Base-by-base conservation (phyloP, 2,113 vertebrate genomes). In the Campylomormyrus numenius region DNA sequence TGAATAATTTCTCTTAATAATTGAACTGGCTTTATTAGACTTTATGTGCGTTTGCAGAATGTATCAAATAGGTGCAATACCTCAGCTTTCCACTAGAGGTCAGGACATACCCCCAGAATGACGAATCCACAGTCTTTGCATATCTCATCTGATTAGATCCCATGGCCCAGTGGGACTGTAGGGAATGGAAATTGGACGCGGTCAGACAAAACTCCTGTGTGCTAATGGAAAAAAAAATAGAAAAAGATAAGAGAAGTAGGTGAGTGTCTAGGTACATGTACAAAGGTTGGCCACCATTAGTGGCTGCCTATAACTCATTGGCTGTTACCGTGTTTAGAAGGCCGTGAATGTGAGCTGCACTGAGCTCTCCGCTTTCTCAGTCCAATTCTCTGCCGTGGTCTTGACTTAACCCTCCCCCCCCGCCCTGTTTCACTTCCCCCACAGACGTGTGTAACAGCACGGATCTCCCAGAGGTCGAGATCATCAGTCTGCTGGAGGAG, bases 401-500 rank as follows among this genome's bases (percentile, higher is more conserved):
- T 42, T 80, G 31, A 6, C 15, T 42, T 42, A 80, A 31, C n/a
- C 0, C n/a, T n/a, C n/a, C n/a, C 21, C 27, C 27, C 48, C 24
- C 3, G 0, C 45, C 13, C 31, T 6, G 21, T 70, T 70, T 70
- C n/a, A 89, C 77, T 70, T 56, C 62, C 62, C 88, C 88, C 92
- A 62, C 90, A 99, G 98, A 99, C 96, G 98, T 99, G 97, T 99
- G 98, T 96, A 99, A 98, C 92, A 99, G 96, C 96, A 97, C 98
- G 93, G 97, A 99, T 92, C 97, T 99, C 94, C 98, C 98, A 39
- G 98, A 99, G 96, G 98, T 99, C 46, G 98, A 99, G 96, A 99
- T 99, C 95, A 98, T 99, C 95, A 99, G 98, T 93, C 95, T 99
- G 39, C 95, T 99, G 96, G 97, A 99, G 93, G 98, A 99, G 92